Percentiles rank a stretch among this genome's conserved stretches.
phyloP scores from a whole-genome alignment of 1,140 invertebrate genomes.

The Nomia melanderi region DNA sequence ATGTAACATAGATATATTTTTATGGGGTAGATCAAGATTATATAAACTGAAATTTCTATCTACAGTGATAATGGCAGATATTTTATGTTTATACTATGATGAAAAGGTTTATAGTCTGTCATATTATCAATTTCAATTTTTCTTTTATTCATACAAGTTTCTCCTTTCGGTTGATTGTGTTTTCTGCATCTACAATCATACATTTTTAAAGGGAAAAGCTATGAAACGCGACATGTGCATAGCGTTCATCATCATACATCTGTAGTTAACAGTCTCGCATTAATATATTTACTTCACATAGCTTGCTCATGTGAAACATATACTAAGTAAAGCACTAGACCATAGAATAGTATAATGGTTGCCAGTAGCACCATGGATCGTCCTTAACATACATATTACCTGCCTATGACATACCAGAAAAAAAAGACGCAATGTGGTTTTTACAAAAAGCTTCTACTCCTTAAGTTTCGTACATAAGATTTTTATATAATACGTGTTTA shows the following conservation, averaged over 20 bases:
- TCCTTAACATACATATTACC: slow-evolving; percentile 70
- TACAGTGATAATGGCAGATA: slow-evolving; percentile 67
- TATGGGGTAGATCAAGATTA: slow-evolving; percentile 31
- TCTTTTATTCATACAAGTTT: neutral
- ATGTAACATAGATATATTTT: slow-evolving; percentile 48
- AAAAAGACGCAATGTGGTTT: slow-evolving; percentile 38
- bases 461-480: slow-evolving; percentile 9
- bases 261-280: slow-evolving; percentile 45
- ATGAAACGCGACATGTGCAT: slow-evolving; percentile 28
- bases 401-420: slow-evolving; percentile 54
- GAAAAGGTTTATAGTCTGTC: neutral
- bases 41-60: slow-evolving; percentile 44
- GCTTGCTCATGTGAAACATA: slow-evolving; percentile 43
- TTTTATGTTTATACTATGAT: slow-evolving; percentile 64
- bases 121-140: neutral
- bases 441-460: slow-evolving; percentile 41
- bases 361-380: slow-evolving; percentile 64
- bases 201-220: slow-evolving; percentile 15
- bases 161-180: slow-evolving; percentile 7
- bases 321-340: slow-evolving; percentile 62
- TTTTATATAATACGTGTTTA: slow-evolving; percentile 26
- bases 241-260: slow-evolving; percentile 30
- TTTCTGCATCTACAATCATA: slow-evolving; percentile 26
- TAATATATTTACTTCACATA: slow-evolving; percentile 58
- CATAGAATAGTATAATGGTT: slow-evolving; percentile 65